Base-by-base conservation (phyloP, 2,113 vertebrate genomes). In the Polypterus bichir region DNA sequence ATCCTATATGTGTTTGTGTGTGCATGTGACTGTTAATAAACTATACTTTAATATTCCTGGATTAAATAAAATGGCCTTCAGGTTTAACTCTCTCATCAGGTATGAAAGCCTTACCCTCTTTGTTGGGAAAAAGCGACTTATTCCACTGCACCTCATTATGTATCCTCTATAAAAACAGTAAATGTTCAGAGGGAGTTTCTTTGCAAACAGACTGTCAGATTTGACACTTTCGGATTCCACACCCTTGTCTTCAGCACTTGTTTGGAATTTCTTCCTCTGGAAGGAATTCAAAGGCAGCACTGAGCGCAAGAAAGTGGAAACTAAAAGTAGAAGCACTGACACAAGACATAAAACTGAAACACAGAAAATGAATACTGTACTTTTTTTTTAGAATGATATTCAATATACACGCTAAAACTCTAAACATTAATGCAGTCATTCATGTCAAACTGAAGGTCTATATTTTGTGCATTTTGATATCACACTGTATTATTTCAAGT, bases 101-200 rank as follows among this genome's bases (percentile, higher is more conserved):
- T 27, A 77, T 74, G 73, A 68, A 71, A 79, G 80, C 79, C 83
- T 85, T 85, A 86, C 84, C 84, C 84, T 83, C 79, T 79, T 78
- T 73, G 83, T 71, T 63, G 84, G 82, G 73, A 83, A 77, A 71
- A 84, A 79, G 74, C 77, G 80, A 79, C 81, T 86, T 76, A 82
- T 82, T 77, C 81, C 72, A 77, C 79, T 54, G 83, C 81, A 81
- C 71, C 80, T 79, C 78, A 81, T 82, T 77, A 86, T 72, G 83
- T 81, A 82, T 79, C 84, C 80, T 74, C 84, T 81, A 80, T 84
- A 86, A 72, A 85, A 81, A 77, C 83, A 85, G 79, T 85, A 86
- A 74, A 84, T 76, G 73, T 79, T 77, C 66, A 84, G 79, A 77
- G 82, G 81, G 74, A 83, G 81, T 75, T 79, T 78, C 74, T 79